Percentiles rank a stretch among this genome's conserved stretches.
Conservation (phyloP, 2,797 vertebrate species). For the Pangasius sanitwongsei region DNA sequence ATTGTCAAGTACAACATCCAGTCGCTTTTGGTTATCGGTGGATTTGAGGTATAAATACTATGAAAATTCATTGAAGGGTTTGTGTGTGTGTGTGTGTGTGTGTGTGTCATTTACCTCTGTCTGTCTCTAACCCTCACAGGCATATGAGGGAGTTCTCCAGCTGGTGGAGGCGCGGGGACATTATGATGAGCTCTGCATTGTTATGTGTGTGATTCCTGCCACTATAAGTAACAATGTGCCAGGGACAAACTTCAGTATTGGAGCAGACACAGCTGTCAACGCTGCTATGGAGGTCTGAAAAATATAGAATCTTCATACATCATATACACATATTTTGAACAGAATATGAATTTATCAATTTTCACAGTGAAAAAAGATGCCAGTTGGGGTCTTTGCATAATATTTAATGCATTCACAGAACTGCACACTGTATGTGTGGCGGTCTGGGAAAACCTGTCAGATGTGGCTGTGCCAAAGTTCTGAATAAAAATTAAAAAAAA, state of each 20-base stretch:
- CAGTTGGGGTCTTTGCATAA: not conserved
- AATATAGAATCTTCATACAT: not conserved
- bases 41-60: conserved; percentile 85
- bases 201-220: conserved; percentile 93
- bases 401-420: not conserved
- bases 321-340: not conserved
- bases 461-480: not conserved
- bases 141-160: conserved; percentile 89
- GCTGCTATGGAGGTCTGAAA: conserved; percentile 90
- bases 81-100: not conserved
- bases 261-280: conserved; percentile 92
- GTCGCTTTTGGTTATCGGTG: conserved; percentile 87
- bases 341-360: not conserved
- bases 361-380: not conserved
- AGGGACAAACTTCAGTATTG: conserved; percentile 93
- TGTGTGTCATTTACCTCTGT: not conserved
- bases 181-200: conserved; percentile 89
- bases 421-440: not conserved
- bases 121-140: conserved; percentile 70
- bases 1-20: conserved; percentile 83
- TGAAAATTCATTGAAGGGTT: not conserved
- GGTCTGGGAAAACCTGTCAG: not conserved
- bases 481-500: not conserved
- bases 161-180: conserved; percentile 85
- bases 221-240: conserved; percentile 99